These are phyloP conservation scores for Pelecanus crispus DNA, from an alignment of 2,113 vertebrate genomes.

Conservation along the genomic window DNA sequence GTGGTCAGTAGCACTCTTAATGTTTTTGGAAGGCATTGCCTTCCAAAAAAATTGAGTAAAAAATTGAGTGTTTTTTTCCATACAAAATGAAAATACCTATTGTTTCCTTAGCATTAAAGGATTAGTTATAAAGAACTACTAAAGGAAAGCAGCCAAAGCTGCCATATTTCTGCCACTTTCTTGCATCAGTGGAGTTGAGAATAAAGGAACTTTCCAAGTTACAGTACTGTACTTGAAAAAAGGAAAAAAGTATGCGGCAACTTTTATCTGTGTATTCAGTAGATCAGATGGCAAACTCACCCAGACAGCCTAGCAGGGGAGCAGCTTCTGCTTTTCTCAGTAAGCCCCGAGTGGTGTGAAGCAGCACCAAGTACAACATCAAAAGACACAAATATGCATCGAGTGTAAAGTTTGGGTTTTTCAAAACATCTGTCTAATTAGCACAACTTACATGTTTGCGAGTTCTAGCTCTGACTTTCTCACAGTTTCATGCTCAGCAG, in stretches of 20 bases:
- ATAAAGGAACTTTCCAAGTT: slow-evolving; percentile 51
- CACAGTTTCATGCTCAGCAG: background rate
- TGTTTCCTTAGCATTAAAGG: slow-evolving; percentile 24
- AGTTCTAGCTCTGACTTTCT: background rate
- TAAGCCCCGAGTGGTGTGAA: background rate
- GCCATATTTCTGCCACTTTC: slow-evolving; percentile 50
- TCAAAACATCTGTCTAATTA: slow-evolving; percentile 43
- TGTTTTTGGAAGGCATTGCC: background rate
- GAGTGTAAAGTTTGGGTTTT: background rate
- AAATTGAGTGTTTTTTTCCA: background rate
- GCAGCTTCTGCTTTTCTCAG: slow-evolving; percentile 15
- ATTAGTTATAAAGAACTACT: slow-evolving; percentile 1
- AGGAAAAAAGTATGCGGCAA: background rate
- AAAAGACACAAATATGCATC: background rate
- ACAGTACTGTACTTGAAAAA: slow-evolving; percentile 49
- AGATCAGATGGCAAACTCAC: slow-evolving; percentile 59
- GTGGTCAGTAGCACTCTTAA: background rate
- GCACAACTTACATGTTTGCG: background rate
- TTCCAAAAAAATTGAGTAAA: background rate
- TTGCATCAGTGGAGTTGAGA: slow-evolving; percentile 26
- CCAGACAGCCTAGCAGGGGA: slow-evolving; percentile 28
- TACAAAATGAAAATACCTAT: background rate
- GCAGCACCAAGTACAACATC: slow-evolving; percentile 31
- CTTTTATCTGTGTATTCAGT: slow-evolving; percentile 52
- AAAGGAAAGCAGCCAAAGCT: slow-evolving; percentile 33